Evolutionary conservation across 2,113 vertebrate species (phyloP), one percentile per base, ranked within the genome.

Genomic region (Taurulus bubalis): DNA sequence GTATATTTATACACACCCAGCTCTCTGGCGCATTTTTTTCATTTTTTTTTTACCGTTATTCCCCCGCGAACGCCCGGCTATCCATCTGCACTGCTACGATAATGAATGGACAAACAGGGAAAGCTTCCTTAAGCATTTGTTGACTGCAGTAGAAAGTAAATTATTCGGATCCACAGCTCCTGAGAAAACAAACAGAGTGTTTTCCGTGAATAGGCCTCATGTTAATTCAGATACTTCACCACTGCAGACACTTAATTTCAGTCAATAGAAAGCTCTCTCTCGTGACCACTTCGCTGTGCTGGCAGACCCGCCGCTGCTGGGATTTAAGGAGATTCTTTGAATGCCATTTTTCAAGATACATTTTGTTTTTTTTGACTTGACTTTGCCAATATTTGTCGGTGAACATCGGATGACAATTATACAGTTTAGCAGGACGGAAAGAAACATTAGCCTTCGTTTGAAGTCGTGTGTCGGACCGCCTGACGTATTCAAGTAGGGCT

Each of bases 51-150:
- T 51, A 40, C 53, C 32, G 9, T 22, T 63, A 24, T 63, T 55
- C 69, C 51, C 63, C 16, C 0, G 51, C 15, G 34, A 42, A 66
- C 36, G 63, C 67, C 63, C 26, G 45, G n/a, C 66, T 8, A 71
- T 90, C 84, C 85, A 63, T 84, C 82, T 84, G 75, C 71, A 79
- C 68, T 16, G 75, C 70, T 67, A 75, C 58, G 62, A 68, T 82
- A 80, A 82, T 82, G 62, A 87, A 87, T 70, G 74, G 36, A 70
- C 80, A 78, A 86, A 89, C 81, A 80, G 63, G 58, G 64, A 70
- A 70, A 70, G 76, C 71, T 70, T 85, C 74, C 65, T 74, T 69
- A 69, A 91, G 82, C 74, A 58, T 81, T 87, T 88, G 86, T 83
- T 88, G 86, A 84, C 83, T 82, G 22, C 55, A 68, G 55, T 51